Evolutionary conservation across 2,888 invertebrate genomes (phyloP), one percentile per base, ranked within the genome.

Genomic region (Caenorhabditis angaria): DNA sequence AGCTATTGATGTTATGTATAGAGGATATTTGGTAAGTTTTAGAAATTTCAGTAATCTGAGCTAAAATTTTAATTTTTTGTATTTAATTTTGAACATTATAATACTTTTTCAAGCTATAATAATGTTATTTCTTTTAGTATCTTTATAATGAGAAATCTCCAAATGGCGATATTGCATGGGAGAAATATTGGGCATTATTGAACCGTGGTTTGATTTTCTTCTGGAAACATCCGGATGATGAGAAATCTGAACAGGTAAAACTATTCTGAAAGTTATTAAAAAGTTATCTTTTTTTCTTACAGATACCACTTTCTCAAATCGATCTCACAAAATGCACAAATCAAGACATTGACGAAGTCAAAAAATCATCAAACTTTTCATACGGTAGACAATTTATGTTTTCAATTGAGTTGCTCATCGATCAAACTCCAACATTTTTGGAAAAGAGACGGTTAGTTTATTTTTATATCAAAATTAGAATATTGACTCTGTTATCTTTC

Each of bases 331-430:
- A 80, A 35, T 81, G 81, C 62, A 77, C 78, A 1, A 77, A 80
- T 69, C 70, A 73, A n/a, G 69, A 70, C n/a, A 67, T 77, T 54
- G 70, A 73, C 41, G 72, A 67, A 22, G 25, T 61, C 12, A 61
- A 60, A 47, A 64, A 64, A 24, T 61, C 56, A 47, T 22, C n/a
- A 20, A 20, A 12, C 3, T 41, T 41, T 8, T 8, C 32, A 8
- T 29, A 27, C n/a, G 50, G 51, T 2, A 32, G 60, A 54, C 55
- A 57, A 8, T 51, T 65, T 41, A 64, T 58, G n/a, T 73, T 73
- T 50, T 58, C 58, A 20, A 89, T 97, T 47, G 93, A 81, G 29
- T 65, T 83, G 41, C 71, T 83, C 18, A 77, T 81, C 14, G 67
- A 75, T 41, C 68, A 75, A 24, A 73, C 76, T 18, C 78, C 79